Evolutionary conservation across 2,797 vertebrate species (phyloP).

Genomic region (Esox masquinongy): DNA sequence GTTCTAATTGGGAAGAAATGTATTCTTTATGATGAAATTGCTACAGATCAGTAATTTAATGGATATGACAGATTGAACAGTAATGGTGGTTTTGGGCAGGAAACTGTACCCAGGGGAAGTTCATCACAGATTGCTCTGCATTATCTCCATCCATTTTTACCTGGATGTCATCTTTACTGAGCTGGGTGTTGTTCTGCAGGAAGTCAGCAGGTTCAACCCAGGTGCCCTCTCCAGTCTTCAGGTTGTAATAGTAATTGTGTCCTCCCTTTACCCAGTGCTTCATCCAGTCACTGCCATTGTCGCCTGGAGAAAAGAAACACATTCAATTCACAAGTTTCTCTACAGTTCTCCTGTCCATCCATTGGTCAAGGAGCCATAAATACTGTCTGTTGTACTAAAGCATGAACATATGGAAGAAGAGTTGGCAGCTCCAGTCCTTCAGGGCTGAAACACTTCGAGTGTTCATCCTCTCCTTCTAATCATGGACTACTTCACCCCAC

Average conservation of each 20-base stretch:
- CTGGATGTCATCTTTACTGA: constrained; percentile 95
- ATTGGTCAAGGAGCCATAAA: neutral
- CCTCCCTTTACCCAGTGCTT: constrained; percentile 98
- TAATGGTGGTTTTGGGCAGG: neutral
- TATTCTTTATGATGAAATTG: too few relatives aligned
- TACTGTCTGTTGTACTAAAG: neutral
- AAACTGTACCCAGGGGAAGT: neutral
- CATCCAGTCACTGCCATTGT: constrained; percentile 88
- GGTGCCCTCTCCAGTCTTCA: constrained; percentile 80
- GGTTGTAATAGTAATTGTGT: constrained; percentile 92
- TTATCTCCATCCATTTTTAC: neutral
- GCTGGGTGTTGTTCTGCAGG: constrained; percentile 83
- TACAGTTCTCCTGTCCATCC: neutral
- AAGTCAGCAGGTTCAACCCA: constrained; percentile 88
- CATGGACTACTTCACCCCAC: too few relatives aligned
- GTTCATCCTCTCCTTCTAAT: too few relatives aligned
- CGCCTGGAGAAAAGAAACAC: constrained; percentile 66
- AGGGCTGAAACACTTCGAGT: too few relatives aligned
- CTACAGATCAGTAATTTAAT: too few relatives aligned
- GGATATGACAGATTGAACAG: too few relatives aligned
- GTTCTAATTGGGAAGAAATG: too few relatives aligned
- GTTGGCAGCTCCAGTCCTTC: too few relatives aligned
- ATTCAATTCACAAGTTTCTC: neutral
- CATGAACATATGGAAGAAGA: neutral
- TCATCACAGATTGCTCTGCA: neutral